Conservation (phyloP, 2,113 vertebrate genomes). For the Lophotis ruficrista region DNA sequence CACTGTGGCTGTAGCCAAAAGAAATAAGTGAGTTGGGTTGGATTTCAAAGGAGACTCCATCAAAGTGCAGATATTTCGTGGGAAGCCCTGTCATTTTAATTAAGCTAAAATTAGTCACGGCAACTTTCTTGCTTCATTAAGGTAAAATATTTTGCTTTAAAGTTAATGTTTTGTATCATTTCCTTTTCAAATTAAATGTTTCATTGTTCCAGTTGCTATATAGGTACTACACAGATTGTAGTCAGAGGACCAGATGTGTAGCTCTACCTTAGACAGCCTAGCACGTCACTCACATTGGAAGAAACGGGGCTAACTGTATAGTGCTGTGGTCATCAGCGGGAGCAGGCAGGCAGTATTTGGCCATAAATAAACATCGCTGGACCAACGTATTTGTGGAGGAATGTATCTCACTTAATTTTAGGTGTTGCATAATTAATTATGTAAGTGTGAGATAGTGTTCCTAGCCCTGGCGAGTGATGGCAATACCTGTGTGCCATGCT, state of each 20-base stretch:
- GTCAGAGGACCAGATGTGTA: not conserved
- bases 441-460: not conserved
- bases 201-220: not conserved
- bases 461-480: not conserved
- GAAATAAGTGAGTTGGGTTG: not conserved
- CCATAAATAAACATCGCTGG: not conserved
- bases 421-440: not conserved
- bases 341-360: not conserved
- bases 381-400: not conserved
- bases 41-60: not conserved
- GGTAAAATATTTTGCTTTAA: not conserved
- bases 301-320: not conserved
- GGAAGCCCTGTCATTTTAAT: not conserved
- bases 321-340: not conserved
- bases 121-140: not conserved
- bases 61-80: not conserved
- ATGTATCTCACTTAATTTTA: not conserved
- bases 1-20: not conserved
- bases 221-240: not conserved
- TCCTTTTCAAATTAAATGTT: not conserved
- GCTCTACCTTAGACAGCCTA: not conserved
- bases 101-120: not conserved
- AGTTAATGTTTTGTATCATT: not conserved
- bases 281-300: not conserved
- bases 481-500: not conserved